Evolutionary conservation across 2,113 vertebrate genomes (phyloP).

Genomic region (Dipodomys stephensi): DNA sequence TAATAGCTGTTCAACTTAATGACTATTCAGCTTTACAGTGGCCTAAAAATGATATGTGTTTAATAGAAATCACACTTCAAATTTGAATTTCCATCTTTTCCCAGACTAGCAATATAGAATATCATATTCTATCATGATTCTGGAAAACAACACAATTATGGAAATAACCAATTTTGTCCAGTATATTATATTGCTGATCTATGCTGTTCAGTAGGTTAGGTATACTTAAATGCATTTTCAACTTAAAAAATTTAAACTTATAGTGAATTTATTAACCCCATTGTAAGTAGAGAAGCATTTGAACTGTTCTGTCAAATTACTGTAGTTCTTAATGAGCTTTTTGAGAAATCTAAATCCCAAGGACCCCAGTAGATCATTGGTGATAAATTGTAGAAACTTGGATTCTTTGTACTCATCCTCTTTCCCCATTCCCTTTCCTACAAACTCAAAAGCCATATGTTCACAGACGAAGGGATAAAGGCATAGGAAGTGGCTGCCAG

Average conservation of each 20-base stretch:
- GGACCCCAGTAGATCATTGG: background rate
- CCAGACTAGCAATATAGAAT: background rate
- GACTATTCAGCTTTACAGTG: background rate
- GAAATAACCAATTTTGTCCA: background rate
- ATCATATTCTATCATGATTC: background rate
- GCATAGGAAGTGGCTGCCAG: background rate
- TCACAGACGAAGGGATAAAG: background rate
- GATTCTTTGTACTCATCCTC: background rate
- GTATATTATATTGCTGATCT: background rate
- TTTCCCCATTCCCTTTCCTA: background rate
- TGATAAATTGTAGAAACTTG: background rate
- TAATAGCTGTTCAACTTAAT: background rate
- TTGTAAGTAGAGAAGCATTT: background rate
- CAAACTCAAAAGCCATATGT: background rate
- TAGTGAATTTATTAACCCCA: background rate
- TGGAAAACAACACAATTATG: background rate
- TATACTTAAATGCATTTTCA: background rate
- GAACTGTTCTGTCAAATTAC: background rate
- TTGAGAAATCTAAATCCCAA: slow-evolving; percentile 37
- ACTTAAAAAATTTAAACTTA: background rate
- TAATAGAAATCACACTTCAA: background rate
- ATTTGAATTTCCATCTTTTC: slow-evolving; percentile 3
- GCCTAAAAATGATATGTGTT: background rate
- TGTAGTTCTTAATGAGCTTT: slow-evolving; percentile 35
- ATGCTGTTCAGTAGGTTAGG: background rate